Evolutionary conservation across 1,140 invertebrate genomes (phyloP), one percentile per base, ranked within the genome.

Genomic region (Drosophila yakuba): DNA sequence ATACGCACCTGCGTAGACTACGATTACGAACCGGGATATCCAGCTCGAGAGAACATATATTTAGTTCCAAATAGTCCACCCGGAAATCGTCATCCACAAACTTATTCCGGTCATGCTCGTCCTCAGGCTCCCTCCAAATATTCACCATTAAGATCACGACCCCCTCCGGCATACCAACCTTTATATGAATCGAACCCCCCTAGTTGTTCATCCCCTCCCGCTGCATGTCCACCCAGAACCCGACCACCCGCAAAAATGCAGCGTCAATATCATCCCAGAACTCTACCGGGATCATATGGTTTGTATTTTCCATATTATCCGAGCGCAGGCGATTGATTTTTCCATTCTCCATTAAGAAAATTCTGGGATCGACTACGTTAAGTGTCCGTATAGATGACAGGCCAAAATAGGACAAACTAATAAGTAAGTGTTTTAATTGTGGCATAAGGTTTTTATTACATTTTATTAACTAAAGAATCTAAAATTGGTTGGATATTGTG

Each of bases 1-100:
- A 74, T 85, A 36, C 67, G 73, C 2, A 76, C 80, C 1, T 54
- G 23, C 10, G 55, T 84, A 0, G 76, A 83, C 32, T 83, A 83
- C 41, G 80, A 76, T 25, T 83, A 75, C 35, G 75, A 78, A 0
- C 71, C 54, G 0, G 28, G 32, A 12, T 63, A 35, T 23, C 1
- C 10, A 1, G 6, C 17, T 17, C 36, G 25, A 2, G 43, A 48
- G 11, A 23, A 32, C 6, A 4, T 41, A 11, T 14, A 35, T 14
- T 15, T 2, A 39, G 11, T 20, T 15, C 2, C n/a, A 1, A 17
- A 8, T 14, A 11, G 0, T 35, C 25, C 8, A 20, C n/a, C 43
- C 20, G 32, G 32, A 10, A 32, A 32, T 32, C 32, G 32, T 10
- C 32, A 32, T 32, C 32, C 32, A 32, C 10, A 12, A 14, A 4